Conservation (phyloP, 2,797 vertebrate species). For the Eidolon dupreanum region DNA sequence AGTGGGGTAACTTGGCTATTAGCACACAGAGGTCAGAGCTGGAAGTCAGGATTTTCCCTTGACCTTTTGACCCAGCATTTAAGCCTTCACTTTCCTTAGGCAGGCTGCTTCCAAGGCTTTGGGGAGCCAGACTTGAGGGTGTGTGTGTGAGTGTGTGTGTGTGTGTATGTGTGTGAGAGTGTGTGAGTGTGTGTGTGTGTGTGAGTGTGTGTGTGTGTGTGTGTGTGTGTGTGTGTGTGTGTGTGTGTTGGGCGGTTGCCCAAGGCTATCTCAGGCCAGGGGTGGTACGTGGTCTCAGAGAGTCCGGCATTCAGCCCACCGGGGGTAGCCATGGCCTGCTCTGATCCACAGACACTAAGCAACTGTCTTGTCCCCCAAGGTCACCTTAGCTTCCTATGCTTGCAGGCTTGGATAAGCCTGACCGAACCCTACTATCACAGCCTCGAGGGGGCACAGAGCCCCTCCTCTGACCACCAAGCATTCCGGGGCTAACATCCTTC, state of each 20-base stretch:
- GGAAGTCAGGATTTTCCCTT: not conserved
- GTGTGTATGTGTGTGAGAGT: no score
- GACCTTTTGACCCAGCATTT: not conserved
- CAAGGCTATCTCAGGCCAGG: not conserved
- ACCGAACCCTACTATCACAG: not conserved
- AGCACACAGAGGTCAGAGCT: not conserved
- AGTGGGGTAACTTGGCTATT: rapidly evolving
- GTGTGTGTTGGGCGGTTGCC: no score
- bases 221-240: no score
- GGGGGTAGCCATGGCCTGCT: not conserved
- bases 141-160: no score
- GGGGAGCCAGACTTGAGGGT: not conserved
- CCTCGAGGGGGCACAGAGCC: not conserved
- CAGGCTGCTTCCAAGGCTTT: not conserved
- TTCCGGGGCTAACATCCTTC: not conserved
- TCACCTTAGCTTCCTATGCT: no score
- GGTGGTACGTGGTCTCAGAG: not conserved
- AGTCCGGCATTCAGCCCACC: not conserved
- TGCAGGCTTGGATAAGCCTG: not conserved
- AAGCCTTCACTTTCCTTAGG: not conserved
- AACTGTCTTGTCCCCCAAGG: not conserved
- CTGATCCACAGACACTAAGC: not conserved
- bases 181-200: no score
- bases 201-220: no score
- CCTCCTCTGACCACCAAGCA: rapidly evolving